Percentiles rank a stretch among this genome's conserved stretches.
These are phyloP conservation scores for Metopolophium dirhodum DNA, from an alignment of 1,140 invertebrate genomes.

Conservation along the genomic window DNA sequence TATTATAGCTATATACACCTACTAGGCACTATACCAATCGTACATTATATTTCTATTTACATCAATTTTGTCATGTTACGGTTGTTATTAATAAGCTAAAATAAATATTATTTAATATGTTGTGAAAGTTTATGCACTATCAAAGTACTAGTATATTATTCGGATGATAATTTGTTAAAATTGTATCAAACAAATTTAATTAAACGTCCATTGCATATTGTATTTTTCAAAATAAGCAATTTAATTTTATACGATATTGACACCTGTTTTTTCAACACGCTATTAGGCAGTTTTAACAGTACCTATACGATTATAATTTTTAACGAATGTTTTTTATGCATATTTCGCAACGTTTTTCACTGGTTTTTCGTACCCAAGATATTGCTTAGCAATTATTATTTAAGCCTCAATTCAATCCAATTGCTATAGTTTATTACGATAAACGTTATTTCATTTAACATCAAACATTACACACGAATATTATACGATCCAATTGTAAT, in stretches of 20 bases:
- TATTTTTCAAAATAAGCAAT: too few species aligned
- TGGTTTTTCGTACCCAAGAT: not conserved
- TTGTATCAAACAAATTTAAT: too few species aligned
- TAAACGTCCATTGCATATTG: too few species aligned
- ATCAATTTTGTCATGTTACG: too few species aligned
- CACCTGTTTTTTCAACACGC: too few species aligned
- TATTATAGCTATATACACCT: not conserved
- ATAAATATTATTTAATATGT: not conserved
- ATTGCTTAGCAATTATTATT: not conserved
- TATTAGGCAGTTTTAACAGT: too few species aligned
- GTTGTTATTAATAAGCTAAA: not conserved
- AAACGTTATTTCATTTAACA: not conserved
- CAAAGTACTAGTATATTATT: too few species aligned
- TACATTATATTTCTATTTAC: too few species aligned
- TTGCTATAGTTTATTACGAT: not conserved
- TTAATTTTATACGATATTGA: too few species aligned
- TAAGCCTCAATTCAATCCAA: not conserved
- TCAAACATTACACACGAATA: not conserved
- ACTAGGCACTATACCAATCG: not conserved
- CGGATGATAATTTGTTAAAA: too few species aligned
- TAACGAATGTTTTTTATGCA: not conserved
- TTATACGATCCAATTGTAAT: not conserved
- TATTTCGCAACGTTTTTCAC: not conserved
- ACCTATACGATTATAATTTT: too few species aligned
- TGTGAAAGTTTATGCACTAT: too few species aligned